Base-by-base conservation (phyloP, 2,888 invertebrate species). In the Muscina levida region DNA sequence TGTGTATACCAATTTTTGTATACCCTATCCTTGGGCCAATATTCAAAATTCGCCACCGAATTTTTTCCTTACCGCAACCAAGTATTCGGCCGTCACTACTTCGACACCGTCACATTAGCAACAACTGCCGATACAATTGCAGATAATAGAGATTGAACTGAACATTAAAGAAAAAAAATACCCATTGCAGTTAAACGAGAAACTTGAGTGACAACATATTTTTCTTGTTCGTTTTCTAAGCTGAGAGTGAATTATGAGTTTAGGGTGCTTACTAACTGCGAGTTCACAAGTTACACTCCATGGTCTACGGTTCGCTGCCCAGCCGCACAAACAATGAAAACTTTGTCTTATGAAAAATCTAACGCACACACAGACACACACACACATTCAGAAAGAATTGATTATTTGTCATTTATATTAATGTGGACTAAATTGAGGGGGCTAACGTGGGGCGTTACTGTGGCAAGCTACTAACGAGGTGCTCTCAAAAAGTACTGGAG, bases 131-230 rank as follows among this genome's bases (percentile, higher is more conserved):
- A 57, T 57, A n/a, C 57, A 57, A n/a, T 26, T 62, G 42, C 6
- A 57, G 65, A 51, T 15, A 71, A 51, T 22, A 44, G 17, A 71
- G 67, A 70, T 71, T 42, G 70, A 72, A 66, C 72, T 67, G 65
- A 70, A 31, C 53, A 75, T 59, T 62, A 67, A 46, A 66, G 26
- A 74, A 42, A 51, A 44, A 62, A 56, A 66, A 77, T 57, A 22
- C 8, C 48, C 39, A 75, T 8, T 26, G 26, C 24, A 72, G 42
- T n/a, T n/a, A n/a, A n/a, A n/a, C 24, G 67, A 67, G 37, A 57
- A 74, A 77, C 70, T 77, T 80, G 77, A 80, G 80, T 77, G 80
- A 80, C 80, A 80, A 80, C 80, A 80, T 77, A 80, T 80, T 77
- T 77, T 77, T 80, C 77, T 74, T 77, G 66, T 71, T n/a, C n/a